Evolutionary conservation across 2,113 vertebrate genomes (phyloP), one percentile per base, ranked within the genome.

Genomic region (Murina feae): DNA sequence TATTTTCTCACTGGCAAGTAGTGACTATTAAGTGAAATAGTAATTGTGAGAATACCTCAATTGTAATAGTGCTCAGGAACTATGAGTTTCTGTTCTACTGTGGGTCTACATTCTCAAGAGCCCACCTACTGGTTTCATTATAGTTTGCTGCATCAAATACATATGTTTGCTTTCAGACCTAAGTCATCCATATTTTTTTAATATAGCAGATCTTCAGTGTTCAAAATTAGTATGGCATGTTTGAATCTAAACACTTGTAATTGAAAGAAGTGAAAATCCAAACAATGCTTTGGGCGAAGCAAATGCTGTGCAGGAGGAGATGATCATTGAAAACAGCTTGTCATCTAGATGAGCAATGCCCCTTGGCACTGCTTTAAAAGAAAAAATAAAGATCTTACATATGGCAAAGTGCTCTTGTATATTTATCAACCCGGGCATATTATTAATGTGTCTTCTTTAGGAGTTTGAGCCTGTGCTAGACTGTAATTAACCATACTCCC

Each of bases 241-340:
- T 91, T 94, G 93, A 94, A 96, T 94, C 96, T 94, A 97, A 97
- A 94, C 42, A 86, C 84, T 96, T 66, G 76, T 91, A 93, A 96
- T 60, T 53, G 84, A 94, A 85, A 91, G 81, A 95, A 81, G 84
- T 90, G 81, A 93, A 88, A 94, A 95, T 84, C 93, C 42, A 93
- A 94, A 94, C 95, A 96, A 37, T 93, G 89, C 80, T 93, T 74
- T 90, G 65, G 93, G 93, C 30, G 30, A 85, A 72, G 72, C 87
- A 37, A 78, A 91, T 37, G 47, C 49, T 72, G 25, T 88, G 85
- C 81, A 85, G 53, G 79, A 95, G 42, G 75, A 93, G 91, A 84
- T n/a, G 51, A 81, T 91, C 93, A 78, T 65, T 96, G 79, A 76
- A 94, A 93, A 92, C 95, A 96, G 87, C 94, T 93, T 82, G 89